A percentile compares a stretch with the other conserved stretches of the same genome.
Evolutionary conservation across 2,888 invertebrate genomes (phyloP).

Genomic region (Campoplex nolae): DNA sequence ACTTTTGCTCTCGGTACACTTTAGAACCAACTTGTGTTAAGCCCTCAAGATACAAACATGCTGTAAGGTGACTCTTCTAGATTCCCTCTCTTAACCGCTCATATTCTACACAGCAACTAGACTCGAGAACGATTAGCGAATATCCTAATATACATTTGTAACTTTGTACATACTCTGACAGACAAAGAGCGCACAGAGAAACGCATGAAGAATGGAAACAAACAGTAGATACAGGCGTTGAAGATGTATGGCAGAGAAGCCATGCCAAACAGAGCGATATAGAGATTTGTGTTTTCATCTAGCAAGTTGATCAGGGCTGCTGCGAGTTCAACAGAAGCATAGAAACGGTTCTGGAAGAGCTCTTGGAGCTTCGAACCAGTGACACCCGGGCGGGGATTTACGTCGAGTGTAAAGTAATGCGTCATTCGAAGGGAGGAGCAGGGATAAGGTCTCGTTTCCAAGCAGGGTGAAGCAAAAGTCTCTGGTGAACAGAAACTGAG

Average conservation of each 20-base stretch:
- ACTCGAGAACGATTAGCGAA: slow-evolving; percentile 61
- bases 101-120: background rate
- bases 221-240: background rate
- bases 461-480: slow-evolving; percentile 3
- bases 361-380: slow-evolving; percentile 34
- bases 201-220: background rate
- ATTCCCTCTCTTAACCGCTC: background rate
- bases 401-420: slow-evolving; percentile 59
- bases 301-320: background rate
- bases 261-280: background rate
- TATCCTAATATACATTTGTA: slow-evolving; percentile 55
- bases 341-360: background rate
- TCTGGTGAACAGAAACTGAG: slow-evolving; percentile 1
- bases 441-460: background rate
- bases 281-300: background rate
- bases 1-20: slow-evolving; percentile 47
- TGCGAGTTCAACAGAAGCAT: background rate
- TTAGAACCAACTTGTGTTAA: slow-evolving; percentile 21
- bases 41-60: background rate
- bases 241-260: background rate
- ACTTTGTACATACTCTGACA: background rate
- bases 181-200: background rate
- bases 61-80: slow-evolving; percentile 16
- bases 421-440: slow-evolving; percentile 47
- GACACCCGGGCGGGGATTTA: slow-evolving; percentile 55